phyloP scores from a whole-genome alignment of 2,797 vertebrate species.

The Microhierax caerulescens region DNA sequence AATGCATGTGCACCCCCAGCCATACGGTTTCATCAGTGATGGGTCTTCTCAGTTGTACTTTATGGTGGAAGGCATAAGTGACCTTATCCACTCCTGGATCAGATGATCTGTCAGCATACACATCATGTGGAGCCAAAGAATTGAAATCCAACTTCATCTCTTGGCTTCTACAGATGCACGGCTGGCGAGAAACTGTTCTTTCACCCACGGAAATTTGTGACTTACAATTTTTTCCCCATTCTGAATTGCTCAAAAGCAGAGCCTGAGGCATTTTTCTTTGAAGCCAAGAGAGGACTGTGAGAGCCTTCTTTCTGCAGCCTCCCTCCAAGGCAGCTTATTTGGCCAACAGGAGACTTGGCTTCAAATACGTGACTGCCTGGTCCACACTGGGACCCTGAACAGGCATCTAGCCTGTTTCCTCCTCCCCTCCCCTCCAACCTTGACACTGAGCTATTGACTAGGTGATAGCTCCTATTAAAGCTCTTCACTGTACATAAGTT shows the following conservation, averaged over 20 bases:
- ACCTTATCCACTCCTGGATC: not conserved
- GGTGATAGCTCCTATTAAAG: not conserved
- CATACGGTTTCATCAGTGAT: not conserved
- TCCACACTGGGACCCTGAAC: fast-evolving
- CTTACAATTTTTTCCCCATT: not conserved
- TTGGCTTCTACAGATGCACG: not conserved
- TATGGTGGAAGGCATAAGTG: not conserved
- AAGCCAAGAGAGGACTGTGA: not conserved
- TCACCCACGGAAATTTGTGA: not conserved
- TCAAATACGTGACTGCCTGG: not conserved
- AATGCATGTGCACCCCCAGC: not conserved
- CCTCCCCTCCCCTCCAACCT: not conserved
- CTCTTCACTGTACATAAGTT: not conserved
- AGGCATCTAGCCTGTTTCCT: not conserved
- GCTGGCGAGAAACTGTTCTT: not conserved
- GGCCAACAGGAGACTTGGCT: not conserved
- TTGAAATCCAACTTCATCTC: not conserved
- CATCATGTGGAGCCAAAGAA: not conserved
- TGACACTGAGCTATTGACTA: not conserved
- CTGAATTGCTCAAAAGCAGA: not conserved
- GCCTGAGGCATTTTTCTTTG: not conserved
- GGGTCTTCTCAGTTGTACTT: not conserved
- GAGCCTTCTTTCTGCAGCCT: not conserved
- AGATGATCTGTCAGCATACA: not conserved
- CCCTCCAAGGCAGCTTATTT: not conserved